Percentiles rank a stretch among this genome's conserved stretches.
Conservation (phyloP, 2,797 vertebrate genomes). For the Myotis daubentonii region DNA sequence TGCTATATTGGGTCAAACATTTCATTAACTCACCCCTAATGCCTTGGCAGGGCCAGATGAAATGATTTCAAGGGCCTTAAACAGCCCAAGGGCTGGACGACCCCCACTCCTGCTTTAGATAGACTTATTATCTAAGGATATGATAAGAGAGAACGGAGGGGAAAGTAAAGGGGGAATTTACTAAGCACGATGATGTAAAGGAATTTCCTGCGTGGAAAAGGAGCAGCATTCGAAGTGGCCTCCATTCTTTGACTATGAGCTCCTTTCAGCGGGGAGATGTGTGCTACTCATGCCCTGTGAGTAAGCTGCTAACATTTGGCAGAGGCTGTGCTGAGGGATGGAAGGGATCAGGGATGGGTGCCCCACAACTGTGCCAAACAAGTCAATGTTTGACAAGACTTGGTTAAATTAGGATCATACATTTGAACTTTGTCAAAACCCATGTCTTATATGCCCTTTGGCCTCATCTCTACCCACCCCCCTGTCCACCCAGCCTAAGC, state of each 20-base stretch:
- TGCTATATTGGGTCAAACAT: too few species aligned
- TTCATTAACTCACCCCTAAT: too few species aligned
- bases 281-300: neutral
- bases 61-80: too few species aligned
- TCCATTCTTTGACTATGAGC: neutral
- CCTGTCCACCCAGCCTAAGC: neutral
- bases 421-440: neutral
- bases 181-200: neutral
- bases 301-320: neutral
- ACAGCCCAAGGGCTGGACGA: too few species aligned
- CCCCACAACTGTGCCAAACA: neutral
- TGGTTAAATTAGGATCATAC: neutral
- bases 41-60: too few species aligned
- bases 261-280: neutral
- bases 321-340: neutral
- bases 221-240: neutral
- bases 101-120: neutral
- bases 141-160: neutral
- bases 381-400: neutral
- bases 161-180: neutral
- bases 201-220: neutral
- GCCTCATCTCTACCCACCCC: neutral
- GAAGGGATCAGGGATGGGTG: neutral
- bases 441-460: neutral
- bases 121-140: neutral